phyloP scores from a whole-genome alignment of 2,888 invertebrate genomes.

The Eulithis prunata region DNA sequence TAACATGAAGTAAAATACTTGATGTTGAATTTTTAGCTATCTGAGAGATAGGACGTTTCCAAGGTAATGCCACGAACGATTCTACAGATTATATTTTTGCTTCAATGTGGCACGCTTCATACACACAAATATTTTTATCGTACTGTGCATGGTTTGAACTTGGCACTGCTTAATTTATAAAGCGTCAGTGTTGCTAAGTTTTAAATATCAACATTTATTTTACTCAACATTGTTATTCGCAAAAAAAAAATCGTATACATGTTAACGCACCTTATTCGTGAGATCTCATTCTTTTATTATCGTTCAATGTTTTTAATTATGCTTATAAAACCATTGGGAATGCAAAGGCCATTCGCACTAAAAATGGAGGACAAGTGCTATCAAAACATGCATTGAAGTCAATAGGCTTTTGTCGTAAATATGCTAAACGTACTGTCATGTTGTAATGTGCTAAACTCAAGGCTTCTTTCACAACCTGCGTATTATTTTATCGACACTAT shows the following conservation, averaged over 20 bases:
- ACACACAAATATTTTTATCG: constrained; percentile 36
- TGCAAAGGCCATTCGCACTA: constrained; percentile 20
- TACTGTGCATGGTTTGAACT: constrained; percentile 67
- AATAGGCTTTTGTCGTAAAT: constrained; percentile 59
- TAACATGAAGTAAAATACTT: constrained; percentile 48
- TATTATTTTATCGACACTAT: constrained; percentile 7
- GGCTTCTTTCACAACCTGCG: constrained; percentile 37
- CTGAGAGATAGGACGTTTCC: constrained; percentile 96
- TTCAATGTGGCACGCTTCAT: constrained; percentile 79
- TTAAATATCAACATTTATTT: background rate
- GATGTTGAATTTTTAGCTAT: constrained; percentile 87
- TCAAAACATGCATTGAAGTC: constrained; percentile 36
- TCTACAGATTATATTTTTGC: constrained; percentile 65
- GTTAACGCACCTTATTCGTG: constrained; percentile 12
- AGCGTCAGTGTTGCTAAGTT: constrained; percentile 12
- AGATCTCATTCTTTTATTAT: constrained; percentile 28
- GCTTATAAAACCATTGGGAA: constrained; percentile 35
- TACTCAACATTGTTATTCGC: too few species aligned
- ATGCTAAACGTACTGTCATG: constrained; percentile 55
- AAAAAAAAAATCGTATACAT: background rate
- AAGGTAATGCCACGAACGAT: constrained; percentile 87
- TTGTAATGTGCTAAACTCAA: constrained; percentile 48
- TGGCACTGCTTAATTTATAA: constrained; percentile 72
- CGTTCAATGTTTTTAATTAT: constrained; percentile 20
- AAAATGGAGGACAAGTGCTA: constrained; percentile 32